A percentile compares a stretch with the other conserved stretches of the same genome.
Evolutionary conservation across 2,888 invertebrate genomes (phyloP).

Genomic region (Trissolcus brochymenae): DNA sequence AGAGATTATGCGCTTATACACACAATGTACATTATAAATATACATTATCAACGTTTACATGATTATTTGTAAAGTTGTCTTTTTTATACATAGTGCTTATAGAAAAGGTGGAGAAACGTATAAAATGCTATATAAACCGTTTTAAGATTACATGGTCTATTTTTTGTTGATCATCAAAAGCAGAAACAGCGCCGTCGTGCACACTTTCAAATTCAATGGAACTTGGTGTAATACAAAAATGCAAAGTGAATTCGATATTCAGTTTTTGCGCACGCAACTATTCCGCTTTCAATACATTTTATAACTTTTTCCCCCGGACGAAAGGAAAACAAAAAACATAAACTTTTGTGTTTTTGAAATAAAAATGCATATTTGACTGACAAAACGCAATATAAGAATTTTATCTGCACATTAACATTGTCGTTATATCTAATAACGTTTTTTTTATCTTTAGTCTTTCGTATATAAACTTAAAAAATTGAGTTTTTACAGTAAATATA

Average conservation of each 20-base stretch:
- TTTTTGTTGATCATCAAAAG: conserved; percentile 18
- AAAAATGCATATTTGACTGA: too few species aligned
- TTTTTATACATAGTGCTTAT: conserved; percentile 61
- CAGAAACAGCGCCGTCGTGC: conserved; percentile 11
- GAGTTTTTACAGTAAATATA: conserved; percentile 41
- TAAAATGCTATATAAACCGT: conserved; percentile 67
- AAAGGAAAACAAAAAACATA: too few species aligned
- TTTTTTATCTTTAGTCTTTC: conserved; percentile 28
- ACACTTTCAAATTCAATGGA: conserved; percentile 8
- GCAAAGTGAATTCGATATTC: neutral
- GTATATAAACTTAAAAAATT: conserved; percentile 33
- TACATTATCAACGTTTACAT: conserved; percentile 68
- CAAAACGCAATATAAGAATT: too few species aligned
- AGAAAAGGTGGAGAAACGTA: conserved; percentile 67
- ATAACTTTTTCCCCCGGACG: neutral
- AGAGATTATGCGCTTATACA: conserved; percentile 64
- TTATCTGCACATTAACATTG: too few species aligned
- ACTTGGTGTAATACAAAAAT: conserved; percentile 30
- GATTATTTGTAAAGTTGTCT: conserved; percentile 63
- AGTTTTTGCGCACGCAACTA: conserved; percentile 4
- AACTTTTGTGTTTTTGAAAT: too few species aligned
- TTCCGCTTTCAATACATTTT: conserved; percentile 17
- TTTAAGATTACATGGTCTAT: conserved; percentile 45
- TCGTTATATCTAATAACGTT: neutral
- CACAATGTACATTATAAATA: conserved; percentile 71